phyloP scores from a whole-genome alignment of 2,113 vertebrate genomes.

The Capreolus pygargus region DNA sequence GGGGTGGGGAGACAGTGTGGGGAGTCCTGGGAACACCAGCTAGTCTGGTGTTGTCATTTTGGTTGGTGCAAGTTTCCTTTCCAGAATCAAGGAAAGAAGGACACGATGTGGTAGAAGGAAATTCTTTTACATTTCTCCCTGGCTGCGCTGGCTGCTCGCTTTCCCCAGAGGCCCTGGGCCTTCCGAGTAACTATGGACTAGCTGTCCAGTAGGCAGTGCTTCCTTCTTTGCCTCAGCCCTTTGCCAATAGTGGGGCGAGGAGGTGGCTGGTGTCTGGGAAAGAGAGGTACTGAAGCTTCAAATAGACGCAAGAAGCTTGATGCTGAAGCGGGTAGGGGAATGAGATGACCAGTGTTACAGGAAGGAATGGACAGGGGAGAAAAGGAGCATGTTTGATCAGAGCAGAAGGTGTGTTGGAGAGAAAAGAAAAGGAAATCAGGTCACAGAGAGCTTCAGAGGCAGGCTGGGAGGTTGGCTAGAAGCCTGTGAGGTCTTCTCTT shows the following conservation, averaged over 20 bases:
- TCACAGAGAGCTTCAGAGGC: background rate
- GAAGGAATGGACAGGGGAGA: background rate
- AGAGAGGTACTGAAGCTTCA: background rate
- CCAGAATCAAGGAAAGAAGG: background rate
- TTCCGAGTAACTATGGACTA: background rate
- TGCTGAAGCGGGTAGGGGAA: background rate
- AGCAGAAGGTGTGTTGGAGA: background rate
- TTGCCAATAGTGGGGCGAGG: background rate
- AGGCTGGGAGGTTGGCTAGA: background rate
- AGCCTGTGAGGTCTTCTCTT: constrained; percentile 29
- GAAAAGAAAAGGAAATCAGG: background rate
- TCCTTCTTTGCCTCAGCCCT: background rate
- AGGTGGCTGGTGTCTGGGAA: background rate
- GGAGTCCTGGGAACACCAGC: background rate
- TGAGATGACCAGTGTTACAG: background rate
- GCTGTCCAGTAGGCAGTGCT: background rate
- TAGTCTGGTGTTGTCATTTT: background rate
- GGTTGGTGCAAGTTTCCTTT: background rate
- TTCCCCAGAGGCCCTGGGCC: background rate
- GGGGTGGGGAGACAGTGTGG: background rate
- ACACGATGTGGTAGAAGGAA: background rate
- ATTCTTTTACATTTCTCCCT: background rate
- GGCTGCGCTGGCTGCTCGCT: background rate
- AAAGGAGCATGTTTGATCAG: background rate
- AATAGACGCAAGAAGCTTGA: background rate